phyloP scores from a whole-genome alignment of 1,140 invertebrate genomes.

The Phortica variegata region DNA sequence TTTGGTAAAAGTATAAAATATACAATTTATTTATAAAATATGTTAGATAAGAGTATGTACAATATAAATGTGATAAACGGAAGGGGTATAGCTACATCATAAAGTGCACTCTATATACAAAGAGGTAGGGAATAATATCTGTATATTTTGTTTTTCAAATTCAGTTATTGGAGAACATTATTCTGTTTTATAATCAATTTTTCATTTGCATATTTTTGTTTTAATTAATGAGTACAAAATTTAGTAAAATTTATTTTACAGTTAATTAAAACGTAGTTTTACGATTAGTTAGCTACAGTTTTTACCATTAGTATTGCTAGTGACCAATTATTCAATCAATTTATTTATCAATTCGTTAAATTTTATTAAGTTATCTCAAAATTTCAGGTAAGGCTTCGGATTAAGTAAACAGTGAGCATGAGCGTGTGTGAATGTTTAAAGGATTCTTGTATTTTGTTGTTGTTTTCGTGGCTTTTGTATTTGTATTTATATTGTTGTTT shows the following conservation, averaged over 20 bases:
- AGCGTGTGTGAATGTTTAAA: slow-evolving; percentile 58
- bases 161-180: slow-evolving; percentile 16
- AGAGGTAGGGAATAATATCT: too few relatives aligned
- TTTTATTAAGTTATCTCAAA: not conserved
- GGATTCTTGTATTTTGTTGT: slow-evolving; percentile 39
- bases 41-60: slow-evolving; percentile 61
- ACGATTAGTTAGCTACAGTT: slow-evolving; percentile 52
- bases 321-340: slow-evolving; percentile 39
- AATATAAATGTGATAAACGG: slow-evolving; percentile 50
- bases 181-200: slow-evolving; percentile 20
- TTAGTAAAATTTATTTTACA: slow-evolving; percentile 40
- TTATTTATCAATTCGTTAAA: too few relatives aligned
- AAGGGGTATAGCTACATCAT: slow-evolving; percentile 47
- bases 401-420: slow-evolving; percentile 57
- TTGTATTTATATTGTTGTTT: slow-evolving; percentile 36
- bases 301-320: slow-evolving; percentile 46
- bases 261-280: slow-evolving; percentile 43
- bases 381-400: slow-evolving; percentile 17
- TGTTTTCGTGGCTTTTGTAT: slow-evolving; percentile 16
- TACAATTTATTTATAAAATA: slow-evolving; percentile 23
- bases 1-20: slow-evolving; percentile 43
- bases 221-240: too few relatives aligned
- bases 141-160: too few relatives aligned
- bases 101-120: slow-evolving; percentile 40
- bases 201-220: too few relatives aligned